Evolutionary conservation across 2,113 vertebrate species (phyloP).

Genomic region (Megaceryle torquata): DNA sequence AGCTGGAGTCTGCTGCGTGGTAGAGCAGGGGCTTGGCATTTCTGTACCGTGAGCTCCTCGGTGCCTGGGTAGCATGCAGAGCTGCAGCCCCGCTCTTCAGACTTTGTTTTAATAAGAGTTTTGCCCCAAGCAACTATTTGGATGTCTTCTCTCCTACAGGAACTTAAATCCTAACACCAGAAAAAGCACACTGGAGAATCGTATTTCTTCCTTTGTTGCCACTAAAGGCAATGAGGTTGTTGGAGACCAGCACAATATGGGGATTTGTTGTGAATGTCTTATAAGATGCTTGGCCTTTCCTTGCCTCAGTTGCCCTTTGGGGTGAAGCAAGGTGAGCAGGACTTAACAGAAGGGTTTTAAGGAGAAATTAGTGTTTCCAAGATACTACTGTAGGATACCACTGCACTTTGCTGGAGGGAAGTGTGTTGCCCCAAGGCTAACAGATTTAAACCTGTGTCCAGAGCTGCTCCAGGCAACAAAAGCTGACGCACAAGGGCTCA

Average conservation of each 20-base stretch:
- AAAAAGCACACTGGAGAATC: not conserved
- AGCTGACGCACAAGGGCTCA: not conserved
- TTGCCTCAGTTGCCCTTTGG: not conserved
- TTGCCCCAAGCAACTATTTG: not conserved
- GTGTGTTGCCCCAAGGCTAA: not conserved
- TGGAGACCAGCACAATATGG: rapidly evolving
- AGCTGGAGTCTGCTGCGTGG: not conserved
- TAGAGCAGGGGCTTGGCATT: not conserved
- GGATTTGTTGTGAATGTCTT: not conserved
- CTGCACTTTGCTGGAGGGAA: not conserved
- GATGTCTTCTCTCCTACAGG: not conserved
- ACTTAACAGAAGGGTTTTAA: not conserved
- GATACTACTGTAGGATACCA: not conserved
- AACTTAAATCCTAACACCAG: not conserved
- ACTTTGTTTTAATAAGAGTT: not conserved
- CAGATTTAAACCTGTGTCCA: not conserved
- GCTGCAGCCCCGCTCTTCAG: not conserved
- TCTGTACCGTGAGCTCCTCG: rapidly evolving
- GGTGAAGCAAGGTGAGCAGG: not conserved
- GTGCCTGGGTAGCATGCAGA: not conserved
- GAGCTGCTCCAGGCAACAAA: not conserved
- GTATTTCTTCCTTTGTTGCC: not conserved
- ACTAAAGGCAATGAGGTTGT: not conserved
- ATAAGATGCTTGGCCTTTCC: not conserved
- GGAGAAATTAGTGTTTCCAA: not conserved